phyloP scores from a whole-genome alignment of 1,140 invertebrate genomes.

The Aphaenogaster floridana region DNA sequence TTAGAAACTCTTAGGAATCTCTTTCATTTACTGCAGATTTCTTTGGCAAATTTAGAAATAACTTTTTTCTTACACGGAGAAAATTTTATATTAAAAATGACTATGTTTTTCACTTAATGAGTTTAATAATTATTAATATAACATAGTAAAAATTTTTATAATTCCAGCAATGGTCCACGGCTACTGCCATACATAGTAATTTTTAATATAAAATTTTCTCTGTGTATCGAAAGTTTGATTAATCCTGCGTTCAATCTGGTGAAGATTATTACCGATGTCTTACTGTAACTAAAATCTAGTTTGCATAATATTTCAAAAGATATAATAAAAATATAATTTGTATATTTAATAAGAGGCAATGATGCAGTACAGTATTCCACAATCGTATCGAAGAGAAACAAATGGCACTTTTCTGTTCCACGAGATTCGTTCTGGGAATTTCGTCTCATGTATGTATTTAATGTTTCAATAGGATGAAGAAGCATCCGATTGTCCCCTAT shows the following conservation, averaged over 20 bases:
- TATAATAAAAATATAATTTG: background rate
- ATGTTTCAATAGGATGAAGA: conserved; percentile 83
- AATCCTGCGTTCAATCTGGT: background rate
- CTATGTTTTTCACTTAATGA: no score
- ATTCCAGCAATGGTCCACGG: no score
- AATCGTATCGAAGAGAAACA: background rate
- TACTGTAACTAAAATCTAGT: background rate
- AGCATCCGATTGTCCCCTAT: conserved; percentile 85
- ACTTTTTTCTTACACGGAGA: background rate
- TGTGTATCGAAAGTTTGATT: background rate
- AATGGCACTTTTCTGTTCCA: background rate
- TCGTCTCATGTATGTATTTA: conserved; percentile 6
- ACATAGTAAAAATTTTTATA: no score
- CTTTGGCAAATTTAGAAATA: background rate
- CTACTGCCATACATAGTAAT: no score
- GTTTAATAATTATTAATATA: no score
- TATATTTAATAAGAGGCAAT: background rate
- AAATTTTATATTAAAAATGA: no score
- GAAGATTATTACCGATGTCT: background rate
- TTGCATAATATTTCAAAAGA: background rate
- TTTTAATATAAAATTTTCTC: no score
- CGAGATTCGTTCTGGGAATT: background rate
- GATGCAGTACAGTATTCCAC: background rate
- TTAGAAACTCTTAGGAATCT: background rate
- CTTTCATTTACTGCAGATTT: background rate